Conservation (phyloP, 2,888 invertebrate species). For the Orchesella flavescens region DNA sequence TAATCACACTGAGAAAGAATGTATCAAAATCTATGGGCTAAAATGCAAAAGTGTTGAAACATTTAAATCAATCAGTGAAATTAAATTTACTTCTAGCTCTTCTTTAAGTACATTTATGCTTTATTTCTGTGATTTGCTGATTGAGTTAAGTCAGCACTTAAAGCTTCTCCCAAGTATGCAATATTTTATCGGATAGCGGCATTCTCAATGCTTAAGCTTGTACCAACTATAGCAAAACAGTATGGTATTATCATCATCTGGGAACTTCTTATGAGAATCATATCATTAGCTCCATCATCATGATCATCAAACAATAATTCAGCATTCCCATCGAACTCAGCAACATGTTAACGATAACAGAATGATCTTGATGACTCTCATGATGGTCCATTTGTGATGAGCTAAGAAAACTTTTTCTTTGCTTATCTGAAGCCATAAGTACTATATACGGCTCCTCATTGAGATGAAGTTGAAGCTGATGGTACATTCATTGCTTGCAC, state of each 20-base stretch:
- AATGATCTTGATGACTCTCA: conserved; percentile 33
- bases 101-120: neutral
- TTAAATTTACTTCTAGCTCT: neutral
- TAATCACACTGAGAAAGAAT: neutral
- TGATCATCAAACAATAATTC: conserved; percentile 20
- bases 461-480: neutral
- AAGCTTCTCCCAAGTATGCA: no score
- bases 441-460: neutral
- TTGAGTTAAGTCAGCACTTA: no score
- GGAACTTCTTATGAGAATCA: conserved; percentile 12
- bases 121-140: neutral
- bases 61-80: neutral
- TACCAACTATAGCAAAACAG: neutral
- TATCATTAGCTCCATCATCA: conserved; percentile 35
- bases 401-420: neutral
- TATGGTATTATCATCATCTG: neutral
- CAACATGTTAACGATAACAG: neutral
- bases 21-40: neutral
- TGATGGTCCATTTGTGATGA: conserved; percentile 7
- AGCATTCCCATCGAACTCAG: neutral
- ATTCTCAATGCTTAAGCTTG: no score
- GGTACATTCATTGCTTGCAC: neutral
- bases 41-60: neutral
- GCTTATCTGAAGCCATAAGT: neutral
- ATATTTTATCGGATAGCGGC: neutral